phyloP scores from a whole-genome alignment of 2,888 invertebrate genomes.

The Polylopha cassiicola region DNA sequence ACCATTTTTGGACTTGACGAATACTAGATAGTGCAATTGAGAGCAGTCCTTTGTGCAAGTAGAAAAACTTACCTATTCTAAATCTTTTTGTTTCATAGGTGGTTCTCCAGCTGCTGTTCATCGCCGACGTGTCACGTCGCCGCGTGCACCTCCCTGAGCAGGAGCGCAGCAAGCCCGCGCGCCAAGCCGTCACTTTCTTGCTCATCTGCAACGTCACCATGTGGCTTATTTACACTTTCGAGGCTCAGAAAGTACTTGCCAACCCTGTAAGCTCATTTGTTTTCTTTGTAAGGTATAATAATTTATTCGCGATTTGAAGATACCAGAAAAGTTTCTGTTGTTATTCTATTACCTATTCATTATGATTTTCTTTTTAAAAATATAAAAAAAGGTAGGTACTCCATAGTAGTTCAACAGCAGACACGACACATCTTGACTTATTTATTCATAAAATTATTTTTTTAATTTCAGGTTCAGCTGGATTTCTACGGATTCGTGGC shows the following conservation, averaged over 20 bases:
- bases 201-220: conserved; percentile 97
- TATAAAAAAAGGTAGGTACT: too few relatives aligned
- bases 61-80: neutral
- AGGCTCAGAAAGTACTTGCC: conserved; percentile 94
- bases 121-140: conserved; percentile 94
- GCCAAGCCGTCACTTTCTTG: conserved; percentile 96
- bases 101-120: conserved; percentile 94
- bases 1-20: neutral
- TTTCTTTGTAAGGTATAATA: too few relatives aligned
- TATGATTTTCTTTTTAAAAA: too few relatives aligned
- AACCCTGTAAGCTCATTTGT: conserved; percentile 87
- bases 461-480: conserved; percentile 80
- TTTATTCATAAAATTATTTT: neutral
- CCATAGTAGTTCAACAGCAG: too few relatives aligned
- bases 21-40: conserved; percentile 3
- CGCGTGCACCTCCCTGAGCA: conserved; percentile 94
- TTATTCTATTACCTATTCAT: too few relatives aligned
- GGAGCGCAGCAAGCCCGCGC: conserved; percentile 95
- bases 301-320: too few relatives aligned
- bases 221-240: conserved; percentile 97
- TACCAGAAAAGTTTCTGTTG: too few relatives aligned
- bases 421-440: too few relatives aligned
- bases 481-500: conserved; percentile 95
- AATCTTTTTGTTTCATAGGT: conserved; percentile 73
- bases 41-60: too few relatives aligned